Conservation (phyloP, 2,888 invertebrate genomes). For the Alloplasta piceator region DNA sequence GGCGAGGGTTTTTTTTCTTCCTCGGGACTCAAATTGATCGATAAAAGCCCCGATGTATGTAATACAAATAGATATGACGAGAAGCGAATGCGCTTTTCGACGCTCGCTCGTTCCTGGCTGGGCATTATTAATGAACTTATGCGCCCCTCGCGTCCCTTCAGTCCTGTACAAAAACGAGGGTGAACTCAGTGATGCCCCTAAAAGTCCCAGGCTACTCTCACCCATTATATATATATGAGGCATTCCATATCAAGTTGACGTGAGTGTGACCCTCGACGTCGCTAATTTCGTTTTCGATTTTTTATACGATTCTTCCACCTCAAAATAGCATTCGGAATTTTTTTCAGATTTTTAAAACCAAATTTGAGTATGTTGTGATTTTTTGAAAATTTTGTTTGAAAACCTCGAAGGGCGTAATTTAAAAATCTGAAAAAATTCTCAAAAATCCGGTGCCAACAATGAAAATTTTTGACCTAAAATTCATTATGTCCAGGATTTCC, state of each 20-base stretch:
- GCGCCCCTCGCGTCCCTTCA: background rate
- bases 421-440: too few relatives aligned
- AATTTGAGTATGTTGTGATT: background rate
- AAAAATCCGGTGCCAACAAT: too few relatives aligned
- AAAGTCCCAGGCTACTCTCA: conserved; percentile 30
- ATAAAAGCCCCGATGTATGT: background rate
- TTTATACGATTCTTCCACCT: too few relatives aligned
- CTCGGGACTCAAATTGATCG: conserved; percentile 1
- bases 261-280: too few relatives aligned
- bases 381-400: too few relatives aligned
- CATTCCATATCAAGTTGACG: too few relatives aligned
- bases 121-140: conserved; percentile 55
- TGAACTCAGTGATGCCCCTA: conserved; percentile 37
- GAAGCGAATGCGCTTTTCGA: conserved; percentile 11
- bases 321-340: too few relatives aligned
- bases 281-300: too few relatives aligned
- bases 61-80: background rate
- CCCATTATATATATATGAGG: background rate
- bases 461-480: too few relatives aligned
- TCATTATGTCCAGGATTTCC: too few relatives aligned
- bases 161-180: conserved; percentile 46
- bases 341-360: too few relatives aligned
- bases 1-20: background rate
- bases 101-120: conserved; percentile 17
- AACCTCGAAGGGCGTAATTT: too few relatives aligned